Evolutionary conservation across 2,113 vertebrate genomes (phyloP).

Genomic region (Oreochromis tanganicae): DNA sequence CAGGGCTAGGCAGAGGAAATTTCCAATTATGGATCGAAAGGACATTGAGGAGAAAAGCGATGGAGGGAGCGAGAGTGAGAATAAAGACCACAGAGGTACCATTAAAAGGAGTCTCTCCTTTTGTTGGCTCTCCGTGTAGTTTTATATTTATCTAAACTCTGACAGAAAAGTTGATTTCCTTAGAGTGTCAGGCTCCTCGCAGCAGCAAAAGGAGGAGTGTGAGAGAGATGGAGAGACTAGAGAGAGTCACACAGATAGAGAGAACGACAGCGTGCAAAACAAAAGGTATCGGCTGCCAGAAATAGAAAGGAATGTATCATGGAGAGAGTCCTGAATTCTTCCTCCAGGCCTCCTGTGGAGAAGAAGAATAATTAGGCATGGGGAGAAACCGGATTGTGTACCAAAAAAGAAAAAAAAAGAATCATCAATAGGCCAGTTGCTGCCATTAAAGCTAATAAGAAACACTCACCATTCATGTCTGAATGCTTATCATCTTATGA

Average conservation of each 20-base stretch:
- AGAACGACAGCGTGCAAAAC: constrained; percentile 9
- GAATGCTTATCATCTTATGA: neutral
- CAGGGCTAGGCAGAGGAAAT: constrained; percentile 64
- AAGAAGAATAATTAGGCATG: constrained; percentile 38
- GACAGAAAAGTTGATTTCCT: constrained; percentile 59
- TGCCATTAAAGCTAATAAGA: constrained; percentile 17
- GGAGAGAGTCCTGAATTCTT: constrained; percentile 1
- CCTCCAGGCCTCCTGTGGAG: constrained; percentile 27
- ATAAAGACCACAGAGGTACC: constrained; percentile 12
- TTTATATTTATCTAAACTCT: constrained; percentile 55
- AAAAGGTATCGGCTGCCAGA: constrained; percentile 24
- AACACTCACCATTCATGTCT: constrained; percentile 7
- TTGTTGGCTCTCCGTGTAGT: constrained; percentile 31
- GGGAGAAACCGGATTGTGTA: constrained; percentile 13
- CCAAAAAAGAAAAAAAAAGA: neutral
- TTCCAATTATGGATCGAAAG: constrained; percentile 71
- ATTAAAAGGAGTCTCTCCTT: constrained; percentile 24
- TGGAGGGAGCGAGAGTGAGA: constrained; percentile 40
- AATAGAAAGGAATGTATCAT: constrained; percentile 17
- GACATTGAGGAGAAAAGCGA: constrained; percentile 54
- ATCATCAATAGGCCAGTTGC: neutral
- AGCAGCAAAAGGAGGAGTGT: neutral
- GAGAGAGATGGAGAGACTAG: neutral
- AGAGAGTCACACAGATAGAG: neutral
- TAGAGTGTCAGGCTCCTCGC: constrained; percentile 24